Evolutionary conservation across 37 sponge, comb jelly and placozoan genomes (phyloP).

Genomic region (Mnemiopsis leidyi): DNA sequence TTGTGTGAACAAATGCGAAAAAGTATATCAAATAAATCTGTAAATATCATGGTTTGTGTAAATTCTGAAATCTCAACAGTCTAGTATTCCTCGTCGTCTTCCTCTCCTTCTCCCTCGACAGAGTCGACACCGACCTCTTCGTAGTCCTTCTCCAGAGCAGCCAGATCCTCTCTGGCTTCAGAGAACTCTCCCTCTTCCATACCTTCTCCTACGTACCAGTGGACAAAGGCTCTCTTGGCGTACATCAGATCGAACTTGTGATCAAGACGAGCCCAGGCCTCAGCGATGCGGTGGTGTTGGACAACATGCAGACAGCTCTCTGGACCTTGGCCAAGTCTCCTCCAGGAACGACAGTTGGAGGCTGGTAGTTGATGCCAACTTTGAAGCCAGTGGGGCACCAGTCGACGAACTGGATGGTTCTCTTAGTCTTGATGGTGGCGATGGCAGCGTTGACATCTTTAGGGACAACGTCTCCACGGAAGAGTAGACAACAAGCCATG

Average conservation of each 20-base stretch:
- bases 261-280: slow-evolving; percentile 97
- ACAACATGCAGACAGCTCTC: slow-evolving; percentile 94
- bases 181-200: slow-evolving; percentile 98
- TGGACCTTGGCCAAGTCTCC: slow-evolving; percentile 96
- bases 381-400: slow-evolving; percentile 99
- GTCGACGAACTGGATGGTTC: slow-evolving; percentile 97
- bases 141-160: slow-evolving; percentile 91
- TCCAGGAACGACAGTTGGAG: slow-evolving; percentile 82
- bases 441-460: slow-evolving; percentile 97
- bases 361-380: slow-evolving; percentile 71
- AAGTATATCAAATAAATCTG: too few species aligned
- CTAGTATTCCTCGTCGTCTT: slow-evolving; percentile 76
- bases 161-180: slow-evolving; percentile 91
- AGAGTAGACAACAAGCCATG: slow-evolving; percentile 97
- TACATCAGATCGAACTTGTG: slow-evolving; percentile 99
- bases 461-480: slow-evolving; percentile 95
- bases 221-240: slow-evolving; percentile 98
- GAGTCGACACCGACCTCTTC: slow-evolving; percentile 86
- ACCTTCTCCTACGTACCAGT: slow-evolving; percentile 94
- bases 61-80: too few species aligned
- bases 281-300: slow-evolving; percentile 99
- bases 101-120: slow-evolving; percentile 73
- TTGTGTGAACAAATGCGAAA: too few species aligned
- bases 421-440: slow-evolving; percentile 95
- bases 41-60: too few species aligned